Conservation (phyloP, 1,140 invertebrate species). For the Drosophila murphyi region DNA sequence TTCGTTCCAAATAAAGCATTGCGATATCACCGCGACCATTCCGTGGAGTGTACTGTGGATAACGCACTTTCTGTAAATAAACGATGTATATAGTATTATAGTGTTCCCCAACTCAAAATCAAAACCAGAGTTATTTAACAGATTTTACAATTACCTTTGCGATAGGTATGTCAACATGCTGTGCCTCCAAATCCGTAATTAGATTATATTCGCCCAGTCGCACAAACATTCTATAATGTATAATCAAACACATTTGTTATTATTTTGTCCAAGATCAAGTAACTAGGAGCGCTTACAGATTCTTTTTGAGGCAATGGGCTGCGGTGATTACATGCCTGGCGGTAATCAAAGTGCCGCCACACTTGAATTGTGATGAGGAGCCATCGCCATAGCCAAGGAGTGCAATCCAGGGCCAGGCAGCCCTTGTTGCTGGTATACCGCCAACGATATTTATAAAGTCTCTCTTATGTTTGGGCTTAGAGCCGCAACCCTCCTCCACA, state of each 20-base stretch:
- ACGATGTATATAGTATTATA: not conserved
- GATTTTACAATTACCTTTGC: conserved; percentile 26
- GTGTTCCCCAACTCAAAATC: not conserved
- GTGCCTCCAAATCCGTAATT: conserved; percentile 65
- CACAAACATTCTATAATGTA: conserved; percentile 44
- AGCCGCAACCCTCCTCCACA: conserved; percentile 81
- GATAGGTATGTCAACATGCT: conserved; percentile 64
- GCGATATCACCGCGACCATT: conserved; percentile 79
- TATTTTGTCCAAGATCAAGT: too few species aligned
- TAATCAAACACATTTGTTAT: not conserved
- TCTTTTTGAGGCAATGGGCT: conserved; percentile 72
- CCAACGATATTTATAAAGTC: conserved; percentile 84
- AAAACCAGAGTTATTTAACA: not conserved
- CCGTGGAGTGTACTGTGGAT: conserved; percentile 59
- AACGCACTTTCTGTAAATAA: conserved; percentile 34
- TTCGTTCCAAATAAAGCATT: conserved; percentile 65
- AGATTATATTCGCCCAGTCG: conserved; percentile 81
- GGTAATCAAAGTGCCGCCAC: conserved; percentile 79
- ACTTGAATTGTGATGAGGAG: conserved; percentile 68
- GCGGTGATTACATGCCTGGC: conserved; percentile 78
- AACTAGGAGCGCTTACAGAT: conserved; percentile 58
- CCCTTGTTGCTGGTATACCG: conserved; percentile 75
- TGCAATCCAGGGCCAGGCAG: conserved; percentile 81
- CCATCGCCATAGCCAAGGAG: conserved; percentile 74
- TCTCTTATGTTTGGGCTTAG: conserved; percentile 38